Evolutionary conservation across 2,113 vertebrate genomes (phyloP), one percentile per base, ranked within the genome.

Genomic region (Trematomus loennbergii): DNA sequence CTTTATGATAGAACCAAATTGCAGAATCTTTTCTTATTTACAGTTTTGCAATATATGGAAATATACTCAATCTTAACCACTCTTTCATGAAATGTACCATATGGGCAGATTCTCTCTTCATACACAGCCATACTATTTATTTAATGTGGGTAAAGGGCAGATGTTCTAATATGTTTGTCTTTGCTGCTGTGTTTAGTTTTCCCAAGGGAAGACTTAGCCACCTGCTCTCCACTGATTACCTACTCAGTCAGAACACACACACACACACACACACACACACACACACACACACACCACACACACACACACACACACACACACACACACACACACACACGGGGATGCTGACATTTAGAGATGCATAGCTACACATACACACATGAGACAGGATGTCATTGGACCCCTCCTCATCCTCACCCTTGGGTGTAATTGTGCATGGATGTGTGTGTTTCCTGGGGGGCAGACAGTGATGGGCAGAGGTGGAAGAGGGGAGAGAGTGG

Each of bases 141-240:
- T 59, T 77, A 45, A 87, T 74, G 25, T 57, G 50, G 43, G 57
- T 60, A 61, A 46, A 79, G 48, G 46, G 58, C 72, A 72, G 75
- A 81, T 85, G 67, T 83, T 61, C 20, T 61, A 55, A 65, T 54
- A n/a, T 18, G 72, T 88, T 85, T 82, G 76, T 72, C 65, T 86
- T 77, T 9, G 36, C 58, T 36, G 67, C 15, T 11, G 33, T 61
- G 48, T 54, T 85, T 58, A 49, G 50, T 82, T 69, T 57, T 80
- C 82, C 72, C 18, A 13, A 58, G 72, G 78, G 87, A 67, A 40
- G 73, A 74, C 67, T 70, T 70, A 2, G 72, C 86, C 89, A 90
- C 83, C 87, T 91, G 88, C 80, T 87, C 83, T 76, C 68, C 74
- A 70, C 81, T 91, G 82, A 86, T 88, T 82, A 87, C 82, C 69